Percentiles rank a stretch among this genome's conserved stretches.
Evolutionary conservation across 2,113 vertebrate genomes (phyloP).

Genomic region (Lanius ludovicianus): DNA sequence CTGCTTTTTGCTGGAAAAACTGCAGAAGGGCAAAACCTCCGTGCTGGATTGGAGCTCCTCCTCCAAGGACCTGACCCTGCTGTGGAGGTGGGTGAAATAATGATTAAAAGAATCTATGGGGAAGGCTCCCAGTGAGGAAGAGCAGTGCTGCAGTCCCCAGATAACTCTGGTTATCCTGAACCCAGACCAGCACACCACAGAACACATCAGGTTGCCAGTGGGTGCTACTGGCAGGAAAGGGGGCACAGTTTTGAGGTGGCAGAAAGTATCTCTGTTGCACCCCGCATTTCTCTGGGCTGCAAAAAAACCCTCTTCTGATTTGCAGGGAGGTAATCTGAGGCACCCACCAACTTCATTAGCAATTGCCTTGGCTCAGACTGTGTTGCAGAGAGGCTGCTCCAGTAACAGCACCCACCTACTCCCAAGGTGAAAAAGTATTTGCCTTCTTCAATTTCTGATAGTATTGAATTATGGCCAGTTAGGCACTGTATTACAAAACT

Average conservation of each 20-base stretch:
- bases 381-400: neutral
- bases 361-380: neutral
- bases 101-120: neutral
- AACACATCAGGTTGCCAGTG: rapidly evolving
- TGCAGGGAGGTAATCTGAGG: neutral
- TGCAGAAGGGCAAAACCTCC: neutral
- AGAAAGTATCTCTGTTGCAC: neutral
- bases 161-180: neutral
- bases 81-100: neutral
- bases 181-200: neutral
- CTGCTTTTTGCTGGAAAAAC: neutral
- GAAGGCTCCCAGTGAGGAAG: neutral
- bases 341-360: neutral
- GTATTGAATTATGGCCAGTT: neutral
- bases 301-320: neutral
- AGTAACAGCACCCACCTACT: neutral
- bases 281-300: neutral
- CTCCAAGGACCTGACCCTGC: neutral
- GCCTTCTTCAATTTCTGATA: neutral
- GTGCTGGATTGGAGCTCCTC: neutral
- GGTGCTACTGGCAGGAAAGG: neutral
- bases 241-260: neutral
- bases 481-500: neutral
- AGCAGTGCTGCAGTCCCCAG: neutral
- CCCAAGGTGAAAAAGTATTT: neutral